These are phyloP conservation scores for Phocoena phocoena DNA, from an alignment of 2,113 vertebrate species.

Conservation along the genomic window DNA sequence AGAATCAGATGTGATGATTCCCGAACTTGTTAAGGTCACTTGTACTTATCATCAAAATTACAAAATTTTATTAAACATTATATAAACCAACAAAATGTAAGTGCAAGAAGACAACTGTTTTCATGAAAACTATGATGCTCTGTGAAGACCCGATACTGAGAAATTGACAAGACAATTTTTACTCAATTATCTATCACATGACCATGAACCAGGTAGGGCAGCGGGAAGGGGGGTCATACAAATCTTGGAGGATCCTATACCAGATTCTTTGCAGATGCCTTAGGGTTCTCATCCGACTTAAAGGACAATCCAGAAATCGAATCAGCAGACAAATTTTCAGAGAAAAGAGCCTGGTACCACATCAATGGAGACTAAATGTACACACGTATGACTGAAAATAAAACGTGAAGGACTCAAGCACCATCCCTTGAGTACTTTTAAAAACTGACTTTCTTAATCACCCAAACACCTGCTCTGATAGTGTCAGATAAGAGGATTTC, in stretches of 20 bases:
- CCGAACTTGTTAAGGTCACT: not conserved
- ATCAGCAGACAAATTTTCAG: not conserved
- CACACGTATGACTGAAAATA: not conserved
- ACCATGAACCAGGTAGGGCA: not conserved
- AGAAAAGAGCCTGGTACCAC: not conserved
- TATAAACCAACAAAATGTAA: not conserved
- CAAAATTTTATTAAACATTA: not conserved
- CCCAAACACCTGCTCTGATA: not conserved
- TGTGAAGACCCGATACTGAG: not conserved
- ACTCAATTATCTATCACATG: not conserved
- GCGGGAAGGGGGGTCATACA: not conserved
- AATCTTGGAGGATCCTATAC: not conserved
- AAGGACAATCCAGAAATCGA: not conserved
- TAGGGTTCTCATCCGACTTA: not conserved
- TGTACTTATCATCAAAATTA: not conserved
- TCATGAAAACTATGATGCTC: not conserved
- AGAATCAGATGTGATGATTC: not conserved
- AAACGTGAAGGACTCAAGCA: not conserved
- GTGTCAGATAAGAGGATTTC: not conserved
- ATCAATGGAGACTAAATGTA: not conserved
- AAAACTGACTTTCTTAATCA: not conserved
- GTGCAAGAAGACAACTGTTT: not conserved
- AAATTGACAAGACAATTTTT: not conserved
- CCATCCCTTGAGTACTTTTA: not conserved
- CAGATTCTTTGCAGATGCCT: not conserved